Conservation (phyloP, 2,113 vertebrate genomes). For the Forbesichthys agassizii region DNA sequence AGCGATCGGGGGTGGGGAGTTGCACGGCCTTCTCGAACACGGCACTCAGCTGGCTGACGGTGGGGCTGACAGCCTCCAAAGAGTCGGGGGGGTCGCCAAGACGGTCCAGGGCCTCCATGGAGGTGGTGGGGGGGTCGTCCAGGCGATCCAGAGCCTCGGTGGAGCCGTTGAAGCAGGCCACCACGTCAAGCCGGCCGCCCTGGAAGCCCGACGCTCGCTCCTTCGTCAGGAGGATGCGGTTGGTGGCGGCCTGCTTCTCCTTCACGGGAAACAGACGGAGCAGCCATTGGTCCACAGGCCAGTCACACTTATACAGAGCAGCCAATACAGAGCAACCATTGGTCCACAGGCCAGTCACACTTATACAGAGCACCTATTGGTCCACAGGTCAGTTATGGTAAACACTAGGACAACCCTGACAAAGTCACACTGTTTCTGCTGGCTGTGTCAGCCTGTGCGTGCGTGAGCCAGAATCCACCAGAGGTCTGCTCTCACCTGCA, state of each 20-base stretch:
- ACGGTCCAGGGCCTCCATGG: constrained; percentile 68
- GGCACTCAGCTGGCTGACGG: constrained; percentile 93
- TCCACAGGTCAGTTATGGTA: neutral
- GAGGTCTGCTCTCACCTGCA: constrained; percentile 65
- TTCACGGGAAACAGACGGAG: constrained; percentile 22
- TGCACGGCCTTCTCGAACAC: constrained; percentile 91
- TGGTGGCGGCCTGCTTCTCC: constrained; percentile 89
- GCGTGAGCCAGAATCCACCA: no score
- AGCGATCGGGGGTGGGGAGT: constrained; percentile 69
- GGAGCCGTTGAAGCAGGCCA: constrained; percentile 95
- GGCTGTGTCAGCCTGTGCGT: no score
- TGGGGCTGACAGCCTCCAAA: constrained; percentile 89
- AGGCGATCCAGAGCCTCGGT: constrained; percentile 92
- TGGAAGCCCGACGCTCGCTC: constrained; percentile 91
- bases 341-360: neutral
- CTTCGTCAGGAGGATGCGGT: constrained; percentile 90
- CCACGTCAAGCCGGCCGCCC: constrained; percentile 93
- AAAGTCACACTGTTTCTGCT: no score
- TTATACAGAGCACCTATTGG: neutral
- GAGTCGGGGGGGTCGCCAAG: constrained; percentile 21
- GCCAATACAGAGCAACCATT: neutral
- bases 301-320: neutral
- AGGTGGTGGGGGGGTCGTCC: constrained; percentile 63
- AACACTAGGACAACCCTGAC: no score
- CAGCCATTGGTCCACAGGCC: no score